Percentiles rank a stretch among this genome's conserved stretches.
phyloP scores from a whole-genome alignment of 2,797 vertebrate genomes.

The Mus spretus region DNA sequence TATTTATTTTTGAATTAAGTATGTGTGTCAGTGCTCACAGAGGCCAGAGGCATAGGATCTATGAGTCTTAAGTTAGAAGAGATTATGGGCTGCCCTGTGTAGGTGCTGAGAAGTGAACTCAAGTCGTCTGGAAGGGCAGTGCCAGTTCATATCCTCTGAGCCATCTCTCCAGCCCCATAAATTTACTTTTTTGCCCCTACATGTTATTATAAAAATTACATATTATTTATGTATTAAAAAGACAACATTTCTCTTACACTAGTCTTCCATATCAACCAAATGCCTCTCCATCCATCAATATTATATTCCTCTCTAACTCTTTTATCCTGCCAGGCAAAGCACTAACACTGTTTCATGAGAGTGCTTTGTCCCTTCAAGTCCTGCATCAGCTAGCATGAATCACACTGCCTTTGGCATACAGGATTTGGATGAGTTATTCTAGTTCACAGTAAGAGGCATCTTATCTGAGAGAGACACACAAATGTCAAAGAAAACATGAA shows the following conservation, averaged over 20 bases:
- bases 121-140: neutral
- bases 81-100: neutral
- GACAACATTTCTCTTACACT: neutral
- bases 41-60: neutral
- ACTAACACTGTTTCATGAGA: neutral
- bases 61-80: neutral
- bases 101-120: neutral
- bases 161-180: neutral
- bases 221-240: constrained; percentile 37
- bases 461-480: constrained; percentile 40
- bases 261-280: constrained; percentile 4
- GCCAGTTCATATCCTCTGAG: neutral
- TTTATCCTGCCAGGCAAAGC: neutral
- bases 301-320: neutral
- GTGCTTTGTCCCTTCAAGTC: neutral
- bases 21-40: neutral
- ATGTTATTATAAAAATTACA: constrained; percentile 20
- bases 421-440: neutral
- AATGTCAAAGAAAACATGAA: constrained; percentile 70
- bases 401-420: neutral
- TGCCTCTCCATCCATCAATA: neutral
- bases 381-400: neutral
- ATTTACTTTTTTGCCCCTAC: neutral
- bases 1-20: neutral
- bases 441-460: neutral